phyloP scores from a whole-genome alignment of 2,888 invertebrate genomes.

The Pharmacophagus antenor region DNA sequence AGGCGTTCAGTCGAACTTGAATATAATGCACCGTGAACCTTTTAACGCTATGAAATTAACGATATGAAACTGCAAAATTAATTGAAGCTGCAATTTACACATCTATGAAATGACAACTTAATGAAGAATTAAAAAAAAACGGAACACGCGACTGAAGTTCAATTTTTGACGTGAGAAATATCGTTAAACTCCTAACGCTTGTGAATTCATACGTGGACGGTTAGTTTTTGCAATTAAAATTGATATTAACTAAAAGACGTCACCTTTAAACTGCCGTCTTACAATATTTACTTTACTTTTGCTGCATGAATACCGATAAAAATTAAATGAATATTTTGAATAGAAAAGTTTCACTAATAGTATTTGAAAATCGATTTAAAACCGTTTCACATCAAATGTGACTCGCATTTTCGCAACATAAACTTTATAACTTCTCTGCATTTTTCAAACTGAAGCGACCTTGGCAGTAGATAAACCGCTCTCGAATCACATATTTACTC shows the following conservation, averaged over 20 bases:
- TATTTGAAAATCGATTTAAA: constrained; percentile 6
- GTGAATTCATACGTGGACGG: too few relatives aligned
- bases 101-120: neutral
- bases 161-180: neutral
- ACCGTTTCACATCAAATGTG: neutral
- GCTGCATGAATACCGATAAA: constrained; percentile 29
- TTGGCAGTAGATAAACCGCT: constrained; percentile 28
- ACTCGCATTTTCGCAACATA: constrained; percentile 15
- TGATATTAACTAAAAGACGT: too few relatives aligned
- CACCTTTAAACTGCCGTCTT: too few relatives aligned
- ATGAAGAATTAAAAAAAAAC: neutral
- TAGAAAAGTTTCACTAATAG: neutral
- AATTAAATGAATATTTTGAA: too few relatives aligned
- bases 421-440: constrained; percentile 15
- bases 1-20: constrained; percentile 38
- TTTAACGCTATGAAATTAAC: constrained; percentile 15
- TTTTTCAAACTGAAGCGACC: constrained; percentile 23
- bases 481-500: constrained; percentile 28
- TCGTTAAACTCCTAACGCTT: too few relatives aligned
- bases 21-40: constrained; percentile 36
- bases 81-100: neutral
- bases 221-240: too few relatives aligned
- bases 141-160: neutral
- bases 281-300: too few relatives aligned
- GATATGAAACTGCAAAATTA: neutral